A percentile compares a stretch with the other conserved stretches of the same genome.
These are phyloP conservation scores for Elgaria multicarinata DNA, from an alignment of 2,113 vertebrate genomes.

Conservation along the genomic window DNA sequence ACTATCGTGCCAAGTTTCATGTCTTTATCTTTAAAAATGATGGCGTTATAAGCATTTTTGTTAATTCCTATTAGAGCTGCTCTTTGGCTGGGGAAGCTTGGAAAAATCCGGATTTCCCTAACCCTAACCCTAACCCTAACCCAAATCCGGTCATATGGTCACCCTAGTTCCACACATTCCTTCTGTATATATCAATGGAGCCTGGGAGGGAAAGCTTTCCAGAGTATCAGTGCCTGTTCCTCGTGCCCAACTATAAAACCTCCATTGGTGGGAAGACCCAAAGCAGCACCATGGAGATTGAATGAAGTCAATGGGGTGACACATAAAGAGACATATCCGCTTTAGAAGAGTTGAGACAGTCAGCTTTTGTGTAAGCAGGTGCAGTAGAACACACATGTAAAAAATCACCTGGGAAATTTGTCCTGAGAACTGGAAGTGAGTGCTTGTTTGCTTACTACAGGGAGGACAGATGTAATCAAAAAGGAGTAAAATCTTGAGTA, in stretches of 20 bases:
- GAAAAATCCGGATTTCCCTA: no score
- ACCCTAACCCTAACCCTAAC: no score
- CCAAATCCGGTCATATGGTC: no score
- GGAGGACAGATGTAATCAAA: background rate
- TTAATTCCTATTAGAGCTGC: no score
- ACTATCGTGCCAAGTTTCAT: no score
- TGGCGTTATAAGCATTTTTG: no score
- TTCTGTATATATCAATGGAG: background rate
- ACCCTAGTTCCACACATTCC: background rate
- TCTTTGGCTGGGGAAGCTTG: no score
- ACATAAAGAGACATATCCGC: background rate
- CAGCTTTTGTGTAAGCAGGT: background rate
- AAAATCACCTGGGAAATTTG: conserved; percentile 22
- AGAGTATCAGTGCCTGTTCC: background rate
- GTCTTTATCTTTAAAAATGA: no score
- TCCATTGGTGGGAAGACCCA: no score
- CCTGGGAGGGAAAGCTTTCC: background rate
- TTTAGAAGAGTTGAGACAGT: background rate
- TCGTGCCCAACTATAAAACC: background rate
- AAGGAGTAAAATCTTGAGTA: background rate
- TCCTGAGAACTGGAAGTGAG: background rate
- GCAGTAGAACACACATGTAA: background rate
- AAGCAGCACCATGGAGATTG: background rate
- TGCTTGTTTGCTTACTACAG: background rate
- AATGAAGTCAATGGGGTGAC: background rate